These are phyloP conservation scores for Mesocentrotus franciscanus DNA, from an alignment of 53 echinoderm and acorn worm genomes.

Conservation along the genomic window DNA sequence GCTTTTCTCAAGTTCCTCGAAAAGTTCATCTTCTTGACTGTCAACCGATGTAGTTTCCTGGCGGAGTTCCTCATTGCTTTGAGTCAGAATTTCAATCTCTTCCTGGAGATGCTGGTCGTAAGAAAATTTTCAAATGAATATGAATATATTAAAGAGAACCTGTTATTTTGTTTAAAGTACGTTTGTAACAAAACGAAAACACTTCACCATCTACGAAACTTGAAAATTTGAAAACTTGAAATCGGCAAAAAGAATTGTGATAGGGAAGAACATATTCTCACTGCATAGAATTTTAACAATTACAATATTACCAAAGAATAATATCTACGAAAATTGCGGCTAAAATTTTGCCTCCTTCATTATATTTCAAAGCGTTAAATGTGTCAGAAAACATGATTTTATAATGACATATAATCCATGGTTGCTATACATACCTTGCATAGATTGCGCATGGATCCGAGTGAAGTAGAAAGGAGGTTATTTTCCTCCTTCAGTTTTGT, in stretches of 20 bases:
- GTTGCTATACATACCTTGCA: background rate
- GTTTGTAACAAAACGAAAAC: background rate
- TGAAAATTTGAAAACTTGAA: too few relatives aligned
- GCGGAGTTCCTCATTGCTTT: background rate
- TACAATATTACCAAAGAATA: too few relatives aligned
- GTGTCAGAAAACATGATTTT: background rate
- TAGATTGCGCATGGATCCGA: background rate
- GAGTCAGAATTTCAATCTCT: background rate
- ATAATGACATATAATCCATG: background rate
- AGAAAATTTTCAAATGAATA: background rate
- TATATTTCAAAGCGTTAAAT: background rate
- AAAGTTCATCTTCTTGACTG: background rate
- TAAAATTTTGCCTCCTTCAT: background rate
- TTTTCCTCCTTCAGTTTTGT: background rate
- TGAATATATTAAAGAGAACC: background rate
- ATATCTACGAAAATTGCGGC: background rate
- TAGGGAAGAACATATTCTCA: background rate
- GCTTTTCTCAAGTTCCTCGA: background rate
- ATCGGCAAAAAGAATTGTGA: too few relatives aligned
- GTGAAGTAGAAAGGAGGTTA: background rate
- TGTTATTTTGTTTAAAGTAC: background rate
- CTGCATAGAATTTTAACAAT: background rate
- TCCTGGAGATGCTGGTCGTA: background rate
- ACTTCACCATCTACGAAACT: background rate
- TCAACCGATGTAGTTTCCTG: background rate